These are phyloP conservation scores for Zygaena filipendulae DNA, from an alignment of 2,888 invertebrate genomes.

Conservation along the genomic window DNA sequence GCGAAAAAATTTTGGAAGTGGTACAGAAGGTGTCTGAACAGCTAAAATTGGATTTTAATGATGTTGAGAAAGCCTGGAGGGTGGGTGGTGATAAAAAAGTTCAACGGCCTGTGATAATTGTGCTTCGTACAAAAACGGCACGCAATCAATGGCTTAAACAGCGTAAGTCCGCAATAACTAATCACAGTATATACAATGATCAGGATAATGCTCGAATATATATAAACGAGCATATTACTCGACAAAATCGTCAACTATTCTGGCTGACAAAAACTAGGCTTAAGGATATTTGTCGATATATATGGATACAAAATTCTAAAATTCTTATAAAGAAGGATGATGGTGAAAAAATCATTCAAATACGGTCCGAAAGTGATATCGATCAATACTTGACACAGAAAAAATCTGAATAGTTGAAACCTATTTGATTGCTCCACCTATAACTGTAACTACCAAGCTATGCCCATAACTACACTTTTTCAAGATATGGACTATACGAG, in stretches of 20 bases:
- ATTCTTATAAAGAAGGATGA: background rate
- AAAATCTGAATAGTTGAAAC: background rate
- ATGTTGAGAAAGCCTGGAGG: too few relatives aligned
- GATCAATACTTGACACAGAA: background rate
- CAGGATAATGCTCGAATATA: background rate
- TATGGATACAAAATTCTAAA: background rate
- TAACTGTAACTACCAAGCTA: too few relatives aligned
- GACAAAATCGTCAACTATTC: constrained; percentile 2
- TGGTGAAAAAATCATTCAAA: background rate
- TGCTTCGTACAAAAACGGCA: too few relatives aligned
- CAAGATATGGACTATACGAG: background rate
- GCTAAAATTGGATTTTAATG: too few relatives aligned
- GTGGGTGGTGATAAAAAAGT: too few relatives aligned
- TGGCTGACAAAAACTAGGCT: constrained; percentile 1
- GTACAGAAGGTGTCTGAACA: too few relatives aligned
- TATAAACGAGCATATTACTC: constrained; percentile 2
- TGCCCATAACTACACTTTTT: too few relatives aligned
- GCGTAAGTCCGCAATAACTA: too few relatives aligned
- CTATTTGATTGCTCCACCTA: background rate
- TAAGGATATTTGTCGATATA: constrained; percentile 1
- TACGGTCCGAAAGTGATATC: background rate
- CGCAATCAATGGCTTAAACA: too few relatives aligned
- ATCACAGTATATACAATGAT: too few relatives aligned
- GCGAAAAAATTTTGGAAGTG: too few relatives aligned
- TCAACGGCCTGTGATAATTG: too few relatives aligned